phyloP scores from a whole-genome alignment of 2,797 vertebrate genomes.

The Mycteria americana region DNA sequence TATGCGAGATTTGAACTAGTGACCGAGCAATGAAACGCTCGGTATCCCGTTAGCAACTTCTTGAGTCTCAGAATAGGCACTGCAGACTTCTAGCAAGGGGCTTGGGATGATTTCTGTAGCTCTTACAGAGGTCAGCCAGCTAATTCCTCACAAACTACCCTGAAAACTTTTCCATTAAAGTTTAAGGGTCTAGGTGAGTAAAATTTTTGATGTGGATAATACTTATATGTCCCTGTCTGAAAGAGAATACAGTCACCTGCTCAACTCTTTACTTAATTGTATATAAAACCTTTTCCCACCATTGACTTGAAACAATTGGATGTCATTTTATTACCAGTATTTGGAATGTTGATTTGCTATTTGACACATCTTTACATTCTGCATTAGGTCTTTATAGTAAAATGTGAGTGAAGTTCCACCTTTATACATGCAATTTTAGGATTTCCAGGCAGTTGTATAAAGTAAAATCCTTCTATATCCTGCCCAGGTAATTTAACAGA shows the following conservation, averaged over 20 bases:
- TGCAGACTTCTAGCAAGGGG: not conserved
- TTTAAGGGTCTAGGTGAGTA: not conserved
- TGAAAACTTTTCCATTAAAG: not conserved
- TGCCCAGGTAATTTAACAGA: conserved; percentile 62
- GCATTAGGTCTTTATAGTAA: not conserved
- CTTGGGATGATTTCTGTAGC: not conserved
- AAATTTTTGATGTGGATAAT: not conserved
- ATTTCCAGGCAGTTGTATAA: not conserved
- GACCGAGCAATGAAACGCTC: not conserved
- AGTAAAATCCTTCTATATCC: conserved; percentile 37
- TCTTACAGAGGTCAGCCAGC: not conserved
- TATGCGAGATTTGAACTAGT: not conserved
- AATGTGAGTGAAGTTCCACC: not conserved
- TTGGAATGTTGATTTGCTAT: not conserved
- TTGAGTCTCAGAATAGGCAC: not conserved
- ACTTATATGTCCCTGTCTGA: not conserved
- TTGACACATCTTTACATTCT: not conserved
- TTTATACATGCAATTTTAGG: not conserved
- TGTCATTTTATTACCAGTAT: not conserved
- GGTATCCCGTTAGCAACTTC: not conserved
- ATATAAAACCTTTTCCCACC: not conserved
- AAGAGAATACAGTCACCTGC: not conserved
- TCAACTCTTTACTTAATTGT: not conserved
- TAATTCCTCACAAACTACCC: not conserved
- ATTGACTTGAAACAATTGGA: not conserved